phyloP scores from a whole-genome alignment of 2,113 vertebrate species.

The Hassar affinis region DNA sequence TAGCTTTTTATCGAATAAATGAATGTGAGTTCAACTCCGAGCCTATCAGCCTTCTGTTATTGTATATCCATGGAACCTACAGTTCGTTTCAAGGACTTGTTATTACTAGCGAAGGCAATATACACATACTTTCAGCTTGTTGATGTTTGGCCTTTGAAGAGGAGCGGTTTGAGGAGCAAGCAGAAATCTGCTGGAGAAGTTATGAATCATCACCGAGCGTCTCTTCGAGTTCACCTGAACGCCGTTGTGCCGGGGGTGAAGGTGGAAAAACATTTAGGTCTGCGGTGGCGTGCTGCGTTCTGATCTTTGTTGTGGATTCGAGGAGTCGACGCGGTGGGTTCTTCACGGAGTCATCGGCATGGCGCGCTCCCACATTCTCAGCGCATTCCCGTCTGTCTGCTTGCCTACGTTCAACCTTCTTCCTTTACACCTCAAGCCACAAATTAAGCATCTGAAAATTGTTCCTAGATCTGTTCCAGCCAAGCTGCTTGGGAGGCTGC shows the following conservation, averaged over 20 bases:
- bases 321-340: slow-evolving; percentile 31
- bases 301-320: slow-evolving; percentile 32
- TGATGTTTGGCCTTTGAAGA: background rate
- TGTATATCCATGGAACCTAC: slow-evolving; percentile 6
- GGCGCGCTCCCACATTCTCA: slow-evolving; percentile 14
- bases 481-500: background rate
- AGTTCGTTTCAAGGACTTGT: background rate
- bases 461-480: slow-evolving; percentile 29
- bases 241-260: slow-evolving; percentile 8
- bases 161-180: slow-evolving; percentile 32
- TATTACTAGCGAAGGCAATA: background rate
- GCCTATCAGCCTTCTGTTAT: background rate
- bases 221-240: slow-evolving; percentile 37
- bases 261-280: slow-evolving; percentile 48
- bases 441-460: slow-evolving; percentile 49
- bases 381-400: slow-evolving; percentile 16
- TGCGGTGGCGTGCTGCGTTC: slow-evolving; percentile 33
- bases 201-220: slow-evolving; percentile 17
- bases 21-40: background rate
- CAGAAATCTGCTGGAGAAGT: slow-evolving; percentile 34
- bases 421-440: slow-evolving; percentile 30
- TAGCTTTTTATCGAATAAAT: background rate
- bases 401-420: slow-evolving; percentile 31
- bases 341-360: slow-evolving; percentile 14
- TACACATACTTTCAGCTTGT: background rate